Percentiles rank a stretch among this genome's conserved stretches.
Evolutionary conservation across 92 coral and sea anemone genomes (phyloP).

Genomic region (Palythoa heliodiscus): DNA sequence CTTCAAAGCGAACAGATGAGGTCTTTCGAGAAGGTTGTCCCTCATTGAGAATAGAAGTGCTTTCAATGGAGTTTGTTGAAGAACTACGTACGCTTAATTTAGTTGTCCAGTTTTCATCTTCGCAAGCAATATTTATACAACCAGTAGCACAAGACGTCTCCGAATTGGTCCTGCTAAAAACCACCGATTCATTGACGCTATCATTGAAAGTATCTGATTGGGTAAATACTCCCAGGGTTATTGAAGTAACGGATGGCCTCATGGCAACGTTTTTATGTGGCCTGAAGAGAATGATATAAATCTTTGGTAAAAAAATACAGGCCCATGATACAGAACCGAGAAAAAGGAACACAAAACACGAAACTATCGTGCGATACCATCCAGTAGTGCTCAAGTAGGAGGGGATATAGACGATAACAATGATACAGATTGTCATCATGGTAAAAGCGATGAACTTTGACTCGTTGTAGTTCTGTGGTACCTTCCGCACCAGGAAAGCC

Average conservation of each 20-base stretch:
- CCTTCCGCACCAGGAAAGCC: slow-evolving; percentile 83
- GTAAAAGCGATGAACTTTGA: slow-evolving; percentile 80
- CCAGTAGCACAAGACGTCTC: slow-evolving; percentile 19
- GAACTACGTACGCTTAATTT: background rate
- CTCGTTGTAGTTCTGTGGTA: slow-evolving; percentile 89
- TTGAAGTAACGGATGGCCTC: slow-evolving; percentile 69
- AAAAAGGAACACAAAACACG: slow-evolving; percentile 67
- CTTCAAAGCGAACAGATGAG: background rate
- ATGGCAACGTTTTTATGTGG: slow-evolving; percentile 75
- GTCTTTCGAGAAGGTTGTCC: background rate
- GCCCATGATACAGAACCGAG: slow-evolving; percentile 68
- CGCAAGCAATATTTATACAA: background rate
- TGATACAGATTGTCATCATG: slow-evolving; percentile 80
- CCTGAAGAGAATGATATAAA: slow-evolving; percentile 63
- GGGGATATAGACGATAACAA: slow-evolving; percentile 69
- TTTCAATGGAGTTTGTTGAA: background rate
- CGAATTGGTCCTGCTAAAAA: slow-evolving; percentile 26
- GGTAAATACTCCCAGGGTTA: slow-evolving; percentile 61
- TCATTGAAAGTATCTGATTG: slow-evolving; percentile 42
- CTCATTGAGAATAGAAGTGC: background rate
- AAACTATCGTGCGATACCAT: slow-evolving; percentile 67
- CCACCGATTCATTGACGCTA: slow-evolving; percentile 28
- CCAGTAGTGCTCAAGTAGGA: slow-evolving; percentile 69
- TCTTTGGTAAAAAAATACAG: slow-evolving; percentile 68
- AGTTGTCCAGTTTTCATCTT: slow-evolving; percentile 2